phyloP scores from a whole-genome alignment of 2,888 invertebrate species.

The Acleris literana region DNA sequence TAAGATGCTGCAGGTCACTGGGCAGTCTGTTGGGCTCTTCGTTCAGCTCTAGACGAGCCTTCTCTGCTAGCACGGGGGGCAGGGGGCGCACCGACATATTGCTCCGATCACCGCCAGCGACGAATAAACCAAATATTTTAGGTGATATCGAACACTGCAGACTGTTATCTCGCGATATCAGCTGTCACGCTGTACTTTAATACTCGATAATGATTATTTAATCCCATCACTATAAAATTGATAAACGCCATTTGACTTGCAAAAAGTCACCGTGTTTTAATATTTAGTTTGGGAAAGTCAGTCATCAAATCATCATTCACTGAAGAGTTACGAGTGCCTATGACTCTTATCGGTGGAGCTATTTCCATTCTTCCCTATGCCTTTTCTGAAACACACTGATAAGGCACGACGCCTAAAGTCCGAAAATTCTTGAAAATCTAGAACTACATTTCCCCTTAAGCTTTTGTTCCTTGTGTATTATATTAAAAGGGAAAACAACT shows the following conservation, averaged over 20 bases:
- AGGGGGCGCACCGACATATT: slow-evolving; percentile 50
- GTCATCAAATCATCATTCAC: too few species aligned
- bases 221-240: background rate
- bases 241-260: background rate
- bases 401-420: too few species aligned
- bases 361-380: too few species aligned
- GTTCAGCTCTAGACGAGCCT: slow-evolving; percentile 72
- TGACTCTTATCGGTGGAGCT: too few species aligned
- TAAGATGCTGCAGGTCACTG: slow-evolving; percentile 70
- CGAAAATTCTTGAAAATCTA: too few species aligned
- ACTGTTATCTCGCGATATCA: slow-evolving; percentile 26
- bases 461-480: too few species aligned
- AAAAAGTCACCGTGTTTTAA: too few species aligned
- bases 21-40: slow-evolving; percentile 72
- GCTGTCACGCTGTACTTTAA: slow-evolving; percentile 6
- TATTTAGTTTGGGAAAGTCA: too few species aligned
- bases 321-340: too few species aligned
- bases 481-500: too few species aligned
- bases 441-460: too few species aligned
- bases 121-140: slow-evolving; percentile 16
- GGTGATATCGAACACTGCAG: slow-evolving; percentile 6
- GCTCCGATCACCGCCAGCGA: slow-evolving; percentile 1
- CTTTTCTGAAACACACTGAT: too few species aligned
- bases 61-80: slow-evolving; percentile 48
- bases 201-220: slow-evolving; percentile 25